A percentile compares a stretch with the other conserved stretches of the same genome.
Evolutionary conservation across 2,797 vertebrate species (phyloP).

Genomic region (Chelon auratus): DNA sequence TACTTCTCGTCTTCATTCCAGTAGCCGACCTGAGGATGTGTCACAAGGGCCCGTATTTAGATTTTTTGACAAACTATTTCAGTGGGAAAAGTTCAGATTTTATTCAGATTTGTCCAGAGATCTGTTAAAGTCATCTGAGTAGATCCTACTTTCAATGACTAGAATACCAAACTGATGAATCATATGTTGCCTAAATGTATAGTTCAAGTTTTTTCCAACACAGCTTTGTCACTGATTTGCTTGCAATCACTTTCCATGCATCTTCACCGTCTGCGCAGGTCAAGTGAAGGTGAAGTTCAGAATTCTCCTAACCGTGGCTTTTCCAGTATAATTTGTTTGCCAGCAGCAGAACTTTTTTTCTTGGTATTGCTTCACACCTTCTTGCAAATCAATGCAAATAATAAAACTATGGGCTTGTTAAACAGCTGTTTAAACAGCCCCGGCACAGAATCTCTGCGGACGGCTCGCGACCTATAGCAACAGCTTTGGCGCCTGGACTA

Average conservation of each 20-base stretch:
- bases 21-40: slow-evolving; percentile 90
- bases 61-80: not conserved
- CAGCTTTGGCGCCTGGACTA: no score
- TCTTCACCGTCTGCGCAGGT: not conserved
- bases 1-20: slow-evolving; percentile 99
- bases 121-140: not conserved
- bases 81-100: no score
- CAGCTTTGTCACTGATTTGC: not conserved
- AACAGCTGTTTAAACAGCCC: no score
- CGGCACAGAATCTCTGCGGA: no score
- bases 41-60: slow-evolving; percentile 6
- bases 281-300: not conserved
- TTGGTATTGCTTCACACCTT: not conserved
- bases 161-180: not conserved
- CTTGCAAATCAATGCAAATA: not conserved
- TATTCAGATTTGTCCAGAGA: not conserved
- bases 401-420: no score
- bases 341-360: not conserved
- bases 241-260: not conserved
- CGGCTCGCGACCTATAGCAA: no score
- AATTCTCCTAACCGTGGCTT: not conserved
- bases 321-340: not conserved
- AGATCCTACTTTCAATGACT: not conserved
- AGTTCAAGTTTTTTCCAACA: not conserved
- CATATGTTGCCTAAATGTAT: not conserved